Conservation (phyloP, 2,113 vertebrate species). For the Antennarius striatus region DNA sequence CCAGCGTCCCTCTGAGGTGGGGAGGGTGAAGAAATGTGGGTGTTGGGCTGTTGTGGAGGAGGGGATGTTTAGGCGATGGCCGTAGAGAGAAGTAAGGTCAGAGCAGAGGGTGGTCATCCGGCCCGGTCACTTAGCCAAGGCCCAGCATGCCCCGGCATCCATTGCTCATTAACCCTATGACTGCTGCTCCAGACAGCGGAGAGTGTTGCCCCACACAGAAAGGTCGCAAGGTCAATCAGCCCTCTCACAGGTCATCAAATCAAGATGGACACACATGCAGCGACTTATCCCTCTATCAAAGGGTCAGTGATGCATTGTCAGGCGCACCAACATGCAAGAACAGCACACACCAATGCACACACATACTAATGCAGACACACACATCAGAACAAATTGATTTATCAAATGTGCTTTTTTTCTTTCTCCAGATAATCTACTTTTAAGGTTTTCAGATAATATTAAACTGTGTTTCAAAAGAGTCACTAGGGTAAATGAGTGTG, state of each 20-base stretch:
- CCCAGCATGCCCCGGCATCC: slow-evolving; percentile 88
- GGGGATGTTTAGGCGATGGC: slow-evolving; percentile 62
- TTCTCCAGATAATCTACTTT: slow-evolving; percentile 28
- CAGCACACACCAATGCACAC: slow-evolving; percentile 23
- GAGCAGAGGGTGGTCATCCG: slow-evolving; percentile 73
- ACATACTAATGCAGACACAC: slow-evolving; percentile 33
- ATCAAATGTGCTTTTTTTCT: slow-evolving; percentile 55
- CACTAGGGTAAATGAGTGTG: slow-evolving; percentile 22
- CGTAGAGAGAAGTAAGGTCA: slow-evolving; percentile 34
- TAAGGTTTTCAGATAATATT: slow-evolving; percentile 28
- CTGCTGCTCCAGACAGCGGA: slow-evolving; percentile 79
- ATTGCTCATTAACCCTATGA: slow-evolving; percentile 92
- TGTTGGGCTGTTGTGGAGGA: neutral
- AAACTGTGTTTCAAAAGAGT: slow-evolving; percentile 15
- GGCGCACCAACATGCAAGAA: slow-evolving; percentile 17
- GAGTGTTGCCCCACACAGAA: slow-evolving; percentile 84
- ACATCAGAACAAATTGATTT: slow-evolving; percentile 72
- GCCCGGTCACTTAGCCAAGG: slow-evolving; percentile 85
- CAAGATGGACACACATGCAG: slow-evolving; percentile 89
- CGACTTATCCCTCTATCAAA: slow-evolving; percentile 80
- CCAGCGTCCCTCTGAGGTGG: slow-evolving; percentile 76
- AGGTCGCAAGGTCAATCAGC: slow-evolving; percentile 93
- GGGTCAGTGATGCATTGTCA: slow-evolving; percentile 65
- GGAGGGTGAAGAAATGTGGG: slow-evolving; percentile 58
- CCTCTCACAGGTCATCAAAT: slow-evolving; percentile 86